These are phyloP conservation scores for Climacteris rufus DNA, from an alignment of 2,113 vertebrate species.

Conservation along the genomic window DNA sequence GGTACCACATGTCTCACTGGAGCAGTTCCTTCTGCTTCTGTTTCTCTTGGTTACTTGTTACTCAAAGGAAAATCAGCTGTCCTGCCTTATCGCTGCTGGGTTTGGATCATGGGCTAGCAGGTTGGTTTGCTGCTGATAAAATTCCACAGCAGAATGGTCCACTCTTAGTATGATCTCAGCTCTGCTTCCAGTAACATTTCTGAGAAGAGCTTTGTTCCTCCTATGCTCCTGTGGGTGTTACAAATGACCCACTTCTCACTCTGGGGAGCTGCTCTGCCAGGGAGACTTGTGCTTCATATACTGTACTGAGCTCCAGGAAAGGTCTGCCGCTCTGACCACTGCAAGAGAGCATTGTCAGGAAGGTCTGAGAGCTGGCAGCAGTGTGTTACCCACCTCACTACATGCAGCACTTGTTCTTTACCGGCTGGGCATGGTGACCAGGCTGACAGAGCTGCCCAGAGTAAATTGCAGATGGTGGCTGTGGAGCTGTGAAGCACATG, in stretches of 20 bases:
- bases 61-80: background rate
- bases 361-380: background rate
- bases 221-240: background rate
- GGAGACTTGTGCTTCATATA: fast-evolving
- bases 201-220: background rate
- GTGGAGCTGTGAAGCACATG: fast-evolving
- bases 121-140: background rate
- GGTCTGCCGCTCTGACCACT: background rate
- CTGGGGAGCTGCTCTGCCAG: background rate
- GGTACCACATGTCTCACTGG: background rate
- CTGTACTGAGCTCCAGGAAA: background rate
- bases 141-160: background rate
- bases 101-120: background rate
- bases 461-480: background rate
- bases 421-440: background rate
- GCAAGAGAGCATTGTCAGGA: background rate
- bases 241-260: background rate
- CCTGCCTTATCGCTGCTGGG: background rate
- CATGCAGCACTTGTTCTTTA: background rate
- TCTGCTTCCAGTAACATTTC: background rate
- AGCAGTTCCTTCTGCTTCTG: background rate
- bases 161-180: background rate
- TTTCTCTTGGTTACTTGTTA: background rate
- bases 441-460: background rate
- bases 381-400: background rate